A percentile compares a stretch with the other conserved stretches of the same genome.
Evolutionary conservation across 2,888 invertebrate genomes (phyloP).

Genomic region (Noctua janthina): DNA sequence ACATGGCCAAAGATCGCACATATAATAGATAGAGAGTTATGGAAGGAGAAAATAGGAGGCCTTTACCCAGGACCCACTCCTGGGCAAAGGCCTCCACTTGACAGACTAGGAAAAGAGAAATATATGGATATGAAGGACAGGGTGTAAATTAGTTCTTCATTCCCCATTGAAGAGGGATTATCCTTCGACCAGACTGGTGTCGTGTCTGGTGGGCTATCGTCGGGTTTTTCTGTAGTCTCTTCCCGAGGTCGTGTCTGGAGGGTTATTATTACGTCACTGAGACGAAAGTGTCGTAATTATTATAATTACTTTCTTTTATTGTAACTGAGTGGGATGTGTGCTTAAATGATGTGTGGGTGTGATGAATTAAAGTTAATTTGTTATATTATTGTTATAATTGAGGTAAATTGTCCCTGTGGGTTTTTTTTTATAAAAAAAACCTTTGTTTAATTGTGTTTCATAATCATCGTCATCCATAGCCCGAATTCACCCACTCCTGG

Average conservation of each 20-base stretch:
- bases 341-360: slow-evolving; percentile 14
- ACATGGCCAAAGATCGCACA: background rate
- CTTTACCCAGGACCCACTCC: background rate
- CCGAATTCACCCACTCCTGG: too few species aligned
- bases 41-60: background rate
- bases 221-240: background rate
- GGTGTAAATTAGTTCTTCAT: background rate
- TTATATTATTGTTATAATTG: slow-evolving; percentile 26
- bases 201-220: background rate
- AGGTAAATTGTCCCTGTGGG: slow-evolving; percentile 3
- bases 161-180: background rate
- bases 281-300: slow-evolving; percentile 57
- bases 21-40: background rate
- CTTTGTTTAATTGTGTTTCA: background rate
- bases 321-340: slow-evolving; percentile 33
- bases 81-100: background rate
- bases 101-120: background rate
- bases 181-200: background rate
- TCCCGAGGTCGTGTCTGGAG: background rate
- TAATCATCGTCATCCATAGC: too few species aligned
- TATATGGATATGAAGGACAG: background rate
- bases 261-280: slow-evolving; percentile 46
- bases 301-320: slow-evolving; percentile 57
- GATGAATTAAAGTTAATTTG: slow-evolving; percentile 13
- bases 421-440: background rate